Evolutionary conservation across 2,797 vertebrate genomes (phyloP).

Genomic region (Sebastes hubbsi): DNA sequence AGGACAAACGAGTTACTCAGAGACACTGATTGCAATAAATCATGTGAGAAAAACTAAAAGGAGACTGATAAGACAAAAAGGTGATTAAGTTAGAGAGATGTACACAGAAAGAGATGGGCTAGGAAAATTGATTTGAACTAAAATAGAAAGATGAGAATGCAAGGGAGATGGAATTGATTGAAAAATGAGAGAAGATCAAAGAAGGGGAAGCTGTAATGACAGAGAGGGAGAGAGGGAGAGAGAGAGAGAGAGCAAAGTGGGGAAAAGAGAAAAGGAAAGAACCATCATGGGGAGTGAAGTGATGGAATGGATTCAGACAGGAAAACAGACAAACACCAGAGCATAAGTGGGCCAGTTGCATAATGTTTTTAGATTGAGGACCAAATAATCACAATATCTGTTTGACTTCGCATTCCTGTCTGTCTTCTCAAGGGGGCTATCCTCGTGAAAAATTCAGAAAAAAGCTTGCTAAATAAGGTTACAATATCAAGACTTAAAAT

Average conservation of each 20-base stretch:
- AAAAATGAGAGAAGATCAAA: slow-evolving; percentile 47
- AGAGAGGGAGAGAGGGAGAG: not conserved
- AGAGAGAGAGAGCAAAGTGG: not conserved
- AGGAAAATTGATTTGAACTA: slow-evolving; percentile 18
- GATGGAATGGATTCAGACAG: slow-evolving; percentile 56
- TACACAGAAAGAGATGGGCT: not conserved
- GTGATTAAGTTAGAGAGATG: slow-evolving; percentile 3
- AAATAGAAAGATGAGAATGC: slow-evolving; percentile 6
- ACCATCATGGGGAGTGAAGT: slow-evolving; percentile 18
- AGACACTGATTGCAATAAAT: not conserved
- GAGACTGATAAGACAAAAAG: slow-evolving; percentile 3
- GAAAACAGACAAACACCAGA: slow-evolving; percentile 50
- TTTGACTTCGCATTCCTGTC: not conserved
- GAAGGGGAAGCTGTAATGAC: slow-evolving; percentile 10
- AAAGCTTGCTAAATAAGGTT: not conserved
- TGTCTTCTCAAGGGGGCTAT: not conserved
- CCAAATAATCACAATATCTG: slow-evolving; percentile 18
- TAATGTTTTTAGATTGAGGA: slow-evolving; percentile 27
- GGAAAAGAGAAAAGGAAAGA: not conserved
- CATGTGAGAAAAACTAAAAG: not conserved
- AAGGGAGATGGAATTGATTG: slow-evolving; percentile 25
- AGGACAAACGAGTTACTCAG: not conserved
- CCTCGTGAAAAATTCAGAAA: not conserved
- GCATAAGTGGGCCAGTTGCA: slow-evolving; percentile 52
- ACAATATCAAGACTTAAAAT: not conserved